Evolutionary conservation across 2,888 invertebrate species (phyloP).

Genomic region (Tipula helvola): DNA sequence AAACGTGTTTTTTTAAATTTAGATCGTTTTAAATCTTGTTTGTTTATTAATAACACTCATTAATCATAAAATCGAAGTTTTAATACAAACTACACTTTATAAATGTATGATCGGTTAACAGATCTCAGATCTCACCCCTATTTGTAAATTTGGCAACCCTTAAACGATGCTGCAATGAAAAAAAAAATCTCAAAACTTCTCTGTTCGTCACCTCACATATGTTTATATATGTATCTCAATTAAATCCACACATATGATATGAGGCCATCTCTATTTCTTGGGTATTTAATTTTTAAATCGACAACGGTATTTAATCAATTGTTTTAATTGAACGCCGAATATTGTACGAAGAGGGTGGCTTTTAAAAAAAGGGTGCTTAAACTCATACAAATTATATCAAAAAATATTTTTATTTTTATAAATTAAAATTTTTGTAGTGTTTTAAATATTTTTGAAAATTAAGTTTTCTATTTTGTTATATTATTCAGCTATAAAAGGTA

Average conservation of each 20-base stretch:
- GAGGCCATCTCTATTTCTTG: not conserved
- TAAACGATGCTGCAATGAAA: not conserved
- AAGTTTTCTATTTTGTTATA: not conserved
- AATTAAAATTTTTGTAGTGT: not conserved
- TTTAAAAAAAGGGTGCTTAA: not conserved
- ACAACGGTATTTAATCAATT: not conserved
- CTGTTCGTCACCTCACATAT: not conserved
- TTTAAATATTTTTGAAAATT: not conserved
- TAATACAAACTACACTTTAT: not conserved
- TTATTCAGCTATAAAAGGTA: not conserved
- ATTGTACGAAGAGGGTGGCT: not conserved
- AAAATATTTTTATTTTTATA: not conserved
- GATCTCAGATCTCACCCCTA: not conserved
- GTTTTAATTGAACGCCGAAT: not conserved
- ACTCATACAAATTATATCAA: not conserved
- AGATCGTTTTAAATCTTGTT: not conserved
- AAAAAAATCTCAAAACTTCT: not conserved
- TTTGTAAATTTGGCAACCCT: not conserved
- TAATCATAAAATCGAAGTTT: not conserved
- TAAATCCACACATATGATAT: not conserved
- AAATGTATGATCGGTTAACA: not conserved
- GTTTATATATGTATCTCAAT: not conserved
- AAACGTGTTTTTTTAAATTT: not conserved
- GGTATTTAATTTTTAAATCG: not conserved
- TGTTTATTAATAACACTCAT: too few relatives aligned